phyloP scores from a whole-genome alignment of 1,140 invertebrate genomes.

The Archivesica marissinica region DNA sequence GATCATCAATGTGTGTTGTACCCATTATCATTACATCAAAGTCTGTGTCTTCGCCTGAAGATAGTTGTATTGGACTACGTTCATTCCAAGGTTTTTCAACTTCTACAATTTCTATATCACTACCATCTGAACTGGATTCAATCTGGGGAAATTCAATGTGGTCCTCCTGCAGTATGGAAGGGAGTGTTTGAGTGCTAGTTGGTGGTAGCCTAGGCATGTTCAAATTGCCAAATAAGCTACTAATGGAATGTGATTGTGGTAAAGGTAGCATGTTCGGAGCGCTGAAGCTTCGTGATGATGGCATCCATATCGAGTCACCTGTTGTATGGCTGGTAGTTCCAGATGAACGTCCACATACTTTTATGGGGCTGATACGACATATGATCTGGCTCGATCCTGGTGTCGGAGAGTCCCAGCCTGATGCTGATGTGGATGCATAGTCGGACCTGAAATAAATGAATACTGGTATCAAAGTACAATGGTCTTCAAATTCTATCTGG shows the following conservation, averaged over 20 bases:
- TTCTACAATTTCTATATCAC: constrained; percentile 81
- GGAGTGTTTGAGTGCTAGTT: background rate
- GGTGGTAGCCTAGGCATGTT: background rate
- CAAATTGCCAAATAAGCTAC: constrained; percentile 4
- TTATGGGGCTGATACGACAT: too few species aligned
- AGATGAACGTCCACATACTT: too few species aligned
- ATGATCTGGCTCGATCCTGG: constrained; percentile 69
- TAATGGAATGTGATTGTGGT: background rate
- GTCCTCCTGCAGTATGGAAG: background rate
- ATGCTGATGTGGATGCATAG: constrained; percentile 57
- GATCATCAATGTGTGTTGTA: constrained; percentile 31
- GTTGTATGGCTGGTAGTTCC: background rate
- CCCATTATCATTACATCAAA: constrained; percentile 60
- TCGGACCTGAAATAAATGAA: constrained; percentile 1
- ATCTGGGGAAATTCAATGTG: background rate
- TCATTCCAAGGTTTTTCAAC: constrained; percentile 85
- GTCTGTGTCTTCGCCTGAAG: constrained; percentile 74
- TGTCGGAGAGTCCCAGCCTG: constrained; percentile 78
- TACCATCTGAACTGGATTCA: constrained; percentile 46
- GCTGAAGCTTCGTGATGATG: constrained; percentile 22
- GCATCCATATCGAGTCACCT: background rate
- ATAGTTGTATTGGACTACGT: constrained; percentile 84
- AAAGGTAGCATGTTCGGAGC: background rate
- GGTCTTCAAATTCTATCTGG: too few species aligned
- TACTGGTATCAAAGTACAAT: too few species aligned